Base-by-base conservation (phyloP, 2,797 vertebrate genomes). In the Tauraco hartlaubi region DNA sequence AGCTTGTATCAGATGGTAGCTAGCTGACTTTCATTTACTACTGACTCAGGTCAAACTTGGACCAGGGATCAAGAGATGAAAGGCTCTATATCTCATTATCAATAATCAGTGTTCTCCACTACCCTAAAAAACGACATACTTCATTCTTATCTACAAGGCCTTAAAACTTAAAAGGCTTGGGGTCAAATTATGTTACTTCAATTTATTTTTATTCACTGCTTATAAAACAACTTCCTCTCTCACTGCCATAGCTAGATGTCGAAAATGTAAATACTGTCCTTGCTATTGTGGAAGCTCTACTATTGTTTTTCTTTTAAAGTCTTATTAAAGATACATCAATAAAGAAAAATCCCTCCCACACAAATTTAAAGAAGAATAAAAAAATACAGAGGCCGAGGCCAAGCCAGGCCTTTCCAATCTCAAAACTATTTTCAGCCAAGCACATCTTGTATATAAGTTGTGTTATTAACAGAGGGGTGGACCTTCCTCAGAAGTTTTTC, bases 1-100 rank as follows among this genome's bases (percentile, higher is more conserved):
- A 87, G 74, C 67, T 82, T 55, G 49, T 56, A 90, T 96, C 94
- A 94, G 95, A 96, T 93, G 80, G 92, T 86, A 93, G 90, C 73
- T 94, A 68, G 88, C 88, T 93, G 93, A 95, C 85, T 94, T 95
- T 94, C 91, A 90, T 96, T 95, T 95, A 94, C 88, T 93, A 73
- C 77, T 82, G 93, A 71, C 94, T 95, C 43, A 87, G 94, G 96
- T 96, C 90, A 95, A 94, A 91, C 84, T 86, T 89, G 86, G 94
- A 96, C 79, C 73, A 95, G 90, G 94, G 94, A 96, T 94, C 95
- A 95, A 62, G 88, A 96, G 88, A 96, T 97, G 90, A 96, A 96
- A 96, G 90, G 56, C 88, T 87, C 69, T 81, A 29, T 85, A 87
- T 82, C 94, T 94, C 94, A 92, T 84, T 92, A 94, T 95, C 96